Base-by-base conservation (phyloP, 1,140 invertebrate genomes). In the Eumeta japonica region DNA sequence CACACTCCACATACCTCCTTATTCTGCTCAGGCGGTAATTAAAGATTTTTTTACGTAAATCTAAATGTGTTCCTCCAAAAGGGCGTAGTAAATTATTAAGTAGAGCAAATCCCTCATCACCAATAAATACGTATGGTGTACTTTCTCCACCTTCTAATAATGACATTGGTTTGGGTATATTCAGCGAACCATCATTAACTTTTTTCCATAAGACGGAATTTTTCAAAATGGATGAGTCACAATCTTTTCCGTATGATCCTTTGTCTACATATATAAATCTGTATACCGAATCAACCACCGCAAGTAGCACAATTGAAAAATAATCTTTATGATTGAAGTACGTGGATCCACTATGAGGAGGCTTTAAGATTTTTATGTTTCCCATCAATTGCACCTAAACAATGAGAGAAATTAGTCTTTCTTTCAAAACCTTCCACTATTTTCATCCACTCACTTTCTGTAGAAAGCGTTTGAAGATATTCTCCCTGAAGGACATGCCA, bases 281-380 rank as follows among this genome's bases (percentile, higher is more conserved):
- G 37, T 64, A 67, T 10, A 55, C 38, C 3, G 43, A 38, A 57
- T 63, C 50, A 12, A 44, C 54, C 10, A 63, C 37, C 10, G 62
- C 71, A 32, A 76, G 13, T 12, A 73, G 43, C 12, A 74, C 55
- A 9, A 73, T 52, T 30, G 56, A 67, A 45, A 58, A 50, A 35
- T 40, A 51, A 19, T 54, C 49, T 55, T 76, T 76, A 43, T 76
- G 77, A 54, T 75, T 72, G 34, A 52, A 70, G 41, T 52, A 74
- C 18, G 48, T 47, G n/a, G 55, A 57, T 11, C 59, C 61, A 40
- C 35, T 43, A 46, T 60, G 44, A 20, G 37, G 16, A 28, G 63
- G 63, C 16, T 36, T 58, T 39, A 43, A 41, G 15, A 47, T 52
- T 28, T 48, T 35, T 28, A 70, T 41, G 64, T 40, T 68, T 76